Percentiles rank a stretch among this genome's conserved stretches.
Conservation (phyloP, 2,888 invertebrate genomes). For the Dendrolimus houi region DNA sequence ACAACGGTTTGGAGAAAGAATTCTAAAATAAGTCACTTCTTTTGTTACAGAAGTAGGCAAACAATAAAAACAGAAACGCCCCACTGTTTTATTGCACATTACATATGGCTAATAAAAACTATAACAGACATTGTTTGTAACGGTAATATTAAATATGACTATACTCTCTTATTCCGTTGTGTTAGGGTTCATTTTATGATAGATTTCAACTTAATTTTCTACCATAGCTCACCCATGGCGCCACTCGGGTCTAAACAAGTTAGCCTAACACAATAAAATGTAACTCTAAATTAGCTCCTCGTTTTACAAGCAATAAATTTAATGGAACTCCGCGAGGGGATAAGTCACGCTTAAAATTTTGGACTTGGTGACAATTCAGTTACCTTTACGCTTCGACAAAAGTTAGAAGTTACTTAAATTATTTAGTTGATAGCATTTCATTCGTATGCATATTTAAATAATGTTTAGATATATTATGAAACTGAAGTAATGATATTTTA, state of each 20-base stretch:
- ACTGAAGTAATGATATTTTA: no score
- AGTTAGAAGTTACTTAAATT: conserved; percentile 20
- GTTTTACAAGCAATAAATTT: conserved; percentile 74
- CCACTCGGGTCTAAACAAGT: conserved; percentile 52
- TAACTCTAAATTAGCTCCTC: conserved; percentile 71
- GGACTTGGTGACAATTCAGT: conserved; percentile 58
- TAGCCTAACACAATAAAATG: conserved; percentile 71
- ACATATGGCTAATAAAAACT: conserved; percentile 39
- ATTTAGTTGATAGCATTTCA: not conserved
- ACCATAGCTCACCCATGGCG: conserved; percentile 44
- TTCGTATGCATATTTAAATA: no score
- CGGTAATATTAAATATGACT: conserved; percentile 9
- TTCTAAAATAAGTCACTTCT: conserved; percentile 1
- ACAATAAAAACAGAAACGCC: conserved; percentile 35
- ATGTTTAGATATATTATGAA: no score
- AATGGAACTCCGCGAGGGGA: conserved; percentile 55
- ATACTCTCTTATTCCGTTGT: conserved; percentile 12
- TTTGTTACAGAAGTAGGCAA: conserved; percentile 12
- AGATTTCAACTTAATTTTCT: not conserved
- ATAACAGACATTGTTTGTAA: conserved; percentile 12
- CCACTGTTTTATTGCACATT: conserved; percentile 39
- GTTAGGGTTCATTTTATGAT: conserved; percentile 12
- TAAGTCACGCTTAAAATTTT: conserved; percentile 53
- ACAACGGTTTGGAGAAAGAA: not conserved
- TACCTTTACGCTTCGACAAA: conserved; percentile 27